phyloP scores from a whole-genome alignment of 2,888 invertebrate species.

The Machimus rusticus region DNA sequence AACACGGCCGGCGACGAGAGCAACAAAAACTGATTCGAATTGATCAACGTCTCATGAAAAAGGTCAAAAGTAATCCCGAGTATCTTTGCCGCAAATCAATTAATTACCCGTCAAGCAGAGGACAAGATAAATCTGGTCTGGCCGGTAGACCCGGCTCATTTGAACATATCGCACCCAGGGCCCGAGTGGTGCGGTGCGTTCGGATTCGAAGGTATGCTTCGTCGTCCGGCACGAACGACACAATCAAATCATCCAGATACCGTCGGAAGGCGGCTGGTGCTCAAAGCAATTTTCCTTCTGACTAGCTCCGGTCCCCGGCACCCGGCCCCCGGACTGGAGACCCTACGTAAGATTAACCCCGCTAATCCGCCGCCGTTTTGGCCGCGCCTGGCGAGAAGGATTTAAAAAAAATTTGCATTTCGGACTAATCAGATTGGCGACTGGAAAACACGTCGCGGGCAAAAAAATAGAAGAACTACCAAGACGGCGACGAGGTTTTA shows the following conservation, averaged over 20 bases:
- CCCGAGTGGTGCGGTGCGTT: neutral
- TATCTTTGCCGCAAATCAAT: conserved; percentile 48
- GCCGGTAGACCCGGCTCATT: neutral
- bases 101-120: conserved; percentile 48
- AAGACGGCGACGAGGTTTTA: neutral
- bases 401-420: conserved; percentile 45
- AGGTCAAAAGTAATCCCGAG: conserved; percentile 48
- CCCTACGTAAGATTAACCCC: neutral
- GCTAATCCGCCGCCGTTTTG: neutral
- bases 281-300: conserved; percentile 4
- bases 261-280: conserved; percentile 8
- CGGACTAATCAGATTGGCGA: conserved; percentile 40
- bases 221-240: neutral
- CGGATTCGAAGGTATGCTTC: neutral
- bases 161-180: conserved; percentile 15
- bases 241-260: conserved; percentile 2
- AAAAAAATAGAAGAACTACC: neutral
- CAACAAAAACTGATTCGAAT: conserved; percentile 28
- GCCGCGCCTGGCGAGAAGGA: neutral
- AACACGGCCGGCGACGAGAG: neutral
- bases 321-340: neutral
- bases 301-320: neutral
- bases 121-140: conserved; percentile 47
- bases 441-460: conserved; percentile 2
- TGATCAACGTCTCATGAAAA: conserved; percentile 47